Evolutionary conservation across 2,888 invertebrate genomes (phyloP), one percentile per base, ranked within the genome.

Genomic region (Metallyticus violacea): DNA sequence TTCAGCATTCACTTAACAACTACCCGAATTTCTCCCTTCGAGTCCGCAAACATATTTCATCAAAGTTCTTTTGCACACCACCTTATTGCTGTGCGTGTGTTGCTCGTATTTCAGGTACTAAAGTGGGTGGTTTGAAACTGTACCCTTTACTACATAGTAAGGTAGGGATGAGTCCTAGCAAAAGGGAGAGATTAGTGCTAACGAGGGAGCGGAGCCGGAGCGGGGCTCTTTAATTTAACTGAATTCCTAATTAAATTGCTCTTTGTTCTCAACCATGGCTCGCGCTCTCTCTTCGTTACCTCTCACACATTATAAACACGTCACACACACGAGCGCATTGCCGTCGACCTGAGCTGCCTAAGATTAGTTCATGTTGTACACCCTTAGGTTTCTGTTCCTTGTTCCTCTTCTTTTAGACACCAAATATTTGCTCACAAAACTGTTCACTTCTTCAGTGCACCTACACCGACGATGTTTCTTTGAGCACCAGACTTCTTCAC

Each of bases 221-320:
- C 83, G 77, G 27, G 81, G 83, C 83, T 86, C 83, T 86, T 86
- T 86, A 86, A 86, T 84, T 86, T 86, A 86, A 86, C 83, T 86
- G 86, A 86, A 83, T 86, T 83, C 84, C 84, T 86, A 86, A 86
- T 86, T 83, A 86, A 84, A 79, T 77, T 83, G 86, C 83, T 84
- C 86, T 86, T 86, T 86, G 83, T 86, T 79, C 84, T 82, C 30
- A 15, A 6, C 40, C 85, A 26, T 29, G 28, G n/a, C 30, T n/a
- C 76, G 2, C n/a, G n/a, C n/a, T 62, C 40, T 15, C 40, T 62
- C 40, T 15, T 62, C 40, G 40, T 62, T 62, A 62, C 40, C 40
- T 62, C 40, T 15, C 40, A 15, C 40, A 15, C 40, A 62, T 62
- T 62, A 62, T 62, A 62, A 62, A 62, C 40, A 62, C 40, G n/a